Conservation (phyloP, 2,888 invertebrate species). For the Ennomos fuscantarius region DNA sequence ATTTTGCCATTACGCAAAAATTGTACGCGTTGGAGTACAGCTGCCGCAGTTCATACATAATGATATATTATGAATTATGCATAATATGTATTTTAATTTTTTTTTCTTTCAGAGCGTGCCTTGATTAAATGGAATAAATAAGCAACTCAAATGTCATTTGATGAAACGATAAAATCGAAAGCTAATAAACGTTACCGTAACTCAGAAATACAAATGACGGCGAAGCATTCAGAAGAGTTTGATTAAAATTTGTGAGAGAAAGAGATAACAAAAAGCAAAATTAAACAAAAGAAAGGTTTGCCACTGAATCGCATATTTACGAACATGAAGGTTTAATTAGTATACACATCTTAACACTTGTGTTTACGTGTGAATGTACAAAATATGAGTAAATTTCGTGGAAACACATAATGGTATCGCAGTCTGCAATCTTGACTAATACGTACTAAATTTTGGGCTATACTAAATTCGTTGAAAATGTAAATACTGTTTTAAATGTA, state of each 20-base stretch:
- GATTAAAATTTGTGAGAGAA: no score
- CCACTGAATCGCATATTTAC: constrained; percentile 8
- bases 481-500: constrained; percentile 23
- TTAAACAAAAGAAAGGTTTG: constrained; percentile 10
- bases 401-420: constrained; percentile 60
- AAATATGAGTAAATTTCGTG: constrained; percentile 56
- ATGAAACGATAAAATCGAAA: no score
- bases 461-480: constrained; percentile 30
- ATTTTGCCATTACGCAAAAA: no score
- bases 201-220: background rate
- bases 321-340: constrained; percentile 25
- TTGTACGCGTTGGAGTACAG: no score
- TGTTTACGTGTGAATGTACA: constrained; percentile 31
- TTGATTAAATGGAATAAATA: no score
- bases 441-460: constrained; percentile 51
- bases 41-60: no score
- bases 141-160: no score
- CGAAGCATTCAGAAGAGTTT: no score
- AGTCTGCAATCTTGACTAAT: constrained; percentile 67
- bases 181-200: background rate
- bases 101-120: no score
- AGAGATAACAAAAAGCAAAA: background rate
- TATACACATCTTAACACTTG: constrained; percentile 26
- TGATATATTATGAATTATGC: no score
- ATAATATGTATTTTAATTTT: no score